A percentile compares a stretch with the other conserved stretches of the same genome.
Evolutionary conservation across 2,888 invertebrate genomes (phyloP).

Genomic region (Elaeidobius kamerunicus): DNA sequence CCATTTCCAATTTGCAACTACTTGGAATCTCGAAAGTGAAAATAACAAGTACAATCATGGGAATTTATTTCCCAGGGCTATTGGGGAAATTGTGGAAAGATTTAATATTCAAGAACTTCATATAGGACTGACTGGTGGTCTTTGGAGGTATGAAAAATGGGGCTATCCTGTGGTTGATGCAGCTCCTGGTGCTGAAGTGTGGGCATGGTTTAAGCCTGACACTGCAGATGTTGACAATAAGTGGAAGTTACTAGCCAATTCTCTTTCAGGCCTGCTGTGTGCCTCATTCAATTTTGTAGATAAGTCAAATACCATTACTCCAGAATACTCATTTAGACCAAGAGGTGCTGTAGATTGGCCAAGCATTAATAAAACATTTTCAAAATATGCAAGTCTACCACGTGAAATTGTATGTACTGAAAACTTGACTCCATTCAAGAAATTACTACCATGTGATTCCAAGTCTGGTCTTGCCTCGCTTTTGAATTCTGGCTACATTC

Average conservation of each 20-base stretch:
- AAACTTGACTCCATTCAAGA: constrained; percentile 98
- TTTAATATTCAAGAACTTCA: constrained; percentile 89
- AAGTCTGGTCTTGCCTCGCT: constrained; percentile 82
- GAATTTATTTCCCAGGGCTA: constrained; percentile 80
- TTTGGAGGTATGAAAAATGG: constrained; percentile 93
- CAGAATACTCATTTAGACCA: constrained; percentile 80
- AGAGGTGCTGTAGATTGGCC: constrained; percentile 55
- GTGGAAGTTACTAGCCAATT: constrained; percentile 87
- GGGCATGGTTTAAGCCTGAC: constrained; percentile 83
- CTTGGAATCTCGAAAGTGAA: constrained; percentile 62
- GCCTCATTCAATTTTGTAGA: constrained; percentile 95
- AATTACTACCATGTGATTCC: constrained; percentile 92
- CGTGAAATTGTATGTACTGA: constrained; percentile 98
- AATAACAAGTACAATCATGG: constrained; percentile 70
- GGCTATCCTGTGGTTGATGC: constrained; percentile 89
- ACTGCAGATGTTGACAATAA: constrained; percentile 70
- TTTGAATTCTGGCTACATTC: constrained; percentile 85
- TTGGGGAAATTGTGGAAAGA: constrained; percentile 82
- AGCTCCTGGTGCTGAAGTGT: constrained; percentile 91
- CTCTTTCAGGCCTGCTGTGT: constrained; percentile 92
- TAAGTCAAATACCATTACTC: constrained; percentile 76
- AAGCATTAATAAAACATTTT: constrained; percentile 49
- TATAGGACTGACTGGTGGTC: constrained; percentile 86
- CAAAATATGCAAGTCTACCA: constrained; percentile 84
- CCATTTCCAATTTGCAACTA: constrained; percentile 87